Base-by-base conservation (phyloP, 2,113 vertebrate genomes). In the Vanacampus margaritifer region DNA sequence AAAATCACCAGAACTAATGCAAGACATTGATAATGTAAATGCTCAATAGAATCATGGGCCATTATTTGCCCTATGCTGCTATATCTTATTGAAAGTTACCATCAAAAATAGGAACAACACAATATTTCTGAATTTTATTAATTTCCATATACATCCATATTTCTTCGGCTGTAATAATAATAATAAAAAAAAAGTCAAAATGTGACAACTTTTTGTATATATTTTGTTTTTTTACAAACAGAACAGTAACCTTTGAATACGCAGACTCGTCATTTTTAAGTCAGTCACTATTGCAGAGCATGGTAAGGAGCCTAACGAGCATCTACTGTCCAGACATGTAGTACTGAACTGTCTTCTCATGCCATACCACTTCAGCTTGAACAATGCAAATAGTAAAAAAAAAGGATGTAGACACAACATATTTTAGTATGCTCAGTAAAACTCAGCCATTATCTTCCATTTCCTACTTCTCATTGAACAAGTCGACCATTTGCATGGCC, bases 191-290 rank as follows among this genome's bases (percentile, higher is more conserved):
- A 43, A 77, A 86, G 75, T 87, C 68, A 74, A 90, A 89, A 86
- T 84, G 32, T 62, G 75, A 90, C 84, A 83, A 69, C 16, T 56
- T 14, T 56, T 60, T 14, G 10, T 23, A 92, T 28, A 28, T 5
- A 28, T 60, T 14, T 21, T 23, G 92, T 94, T 95, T 85, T 95
- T 85, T 94, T 95, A 96, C 94, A 98, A 98, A 99, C 93, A 93
- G 94, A 95, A 93, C 93, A 95, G 93, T 94, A 95, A 94, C 91
- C 94, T 94, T 95, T 92, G 93, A 92, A 95, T 91, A 93, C 90
- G 93, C 89, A 85, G 90, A 89, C 76, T 91, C 86, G 87, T 91
- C 92, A 91, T 79, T 90, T 90, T 93, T 85, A 88, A 62, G 92
- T 93, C 90, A 72, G 77, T 80, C 85, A 84, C 77, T 92, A 91